Evolutionary conservation across 2,888 invertebrate genomes (phyloP).

Genomic region (Leptinotarsa juncta): DNA sequence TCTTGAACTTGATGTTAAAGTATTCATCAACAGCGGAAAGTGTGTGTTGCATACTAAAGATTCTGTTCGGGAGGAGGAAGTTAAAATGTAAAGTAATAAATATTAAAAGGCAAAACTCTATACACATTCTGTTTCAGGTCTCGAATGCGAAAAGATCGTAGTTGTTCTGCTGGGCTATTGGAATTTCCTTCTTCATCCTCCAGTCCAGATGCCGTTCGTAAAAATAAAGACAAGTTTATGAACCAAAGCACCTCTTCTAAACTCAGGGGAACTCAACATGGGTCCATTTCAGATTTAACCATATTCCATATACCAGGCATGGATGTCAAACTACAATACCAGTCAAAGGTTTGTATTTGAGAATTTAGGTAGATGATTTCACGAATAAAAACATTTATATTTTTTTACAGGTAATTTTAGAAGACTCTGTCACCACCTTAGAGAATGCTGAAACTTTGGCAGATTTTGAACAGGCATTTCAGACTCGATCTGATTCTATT

Average conservation of each 20-base stretch:
- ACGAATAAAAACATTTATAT: no score
- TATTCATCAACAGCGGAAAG: constrained; percentile 95
- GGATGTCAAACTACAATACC: constrained; percentile 73
- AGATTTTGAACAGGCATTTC: constrained; percentile 57
- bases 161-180: constrained; percentile 64
- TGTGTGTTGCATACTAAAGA: constrained; percentile 96
- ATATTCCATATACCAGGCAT: constrained; percentile 92
- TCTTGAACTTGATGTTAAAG: constrained; percentile 95
- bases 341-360: constrained; percentile 59
- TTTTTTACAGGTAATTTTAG: constrained; percentile 48
- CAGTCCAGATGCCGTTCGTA: constrained; percentile 63
- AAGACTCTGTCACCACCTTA: constrained; percentile 38
- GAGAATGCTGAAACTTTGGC: constrained; percentile 43
- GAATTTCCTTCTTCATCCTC: constrained; percentile 59
- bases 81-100: constrained; percentile 65
- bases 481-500: constrained; percentile 37
- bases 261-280: constrained; percentile 62
- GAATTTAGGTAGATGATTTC: not conserved
- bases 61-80: constrained; percentile 75
- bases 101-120: constrained; percentile 8
- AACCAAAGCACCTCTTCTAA: constrained; percentile 59
- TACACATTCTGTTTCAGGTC: constrained; percentile 54
- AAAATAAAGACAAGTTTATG: constrained; percentile 63
- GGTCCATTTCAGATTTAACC: constrained; percentile 77
- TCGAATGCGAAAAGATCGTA: constrained; percentile 79